phyloP scores from a whole-genome alignment of 2,888 invertebrate species.

The Drosophila borborema region DNA sequence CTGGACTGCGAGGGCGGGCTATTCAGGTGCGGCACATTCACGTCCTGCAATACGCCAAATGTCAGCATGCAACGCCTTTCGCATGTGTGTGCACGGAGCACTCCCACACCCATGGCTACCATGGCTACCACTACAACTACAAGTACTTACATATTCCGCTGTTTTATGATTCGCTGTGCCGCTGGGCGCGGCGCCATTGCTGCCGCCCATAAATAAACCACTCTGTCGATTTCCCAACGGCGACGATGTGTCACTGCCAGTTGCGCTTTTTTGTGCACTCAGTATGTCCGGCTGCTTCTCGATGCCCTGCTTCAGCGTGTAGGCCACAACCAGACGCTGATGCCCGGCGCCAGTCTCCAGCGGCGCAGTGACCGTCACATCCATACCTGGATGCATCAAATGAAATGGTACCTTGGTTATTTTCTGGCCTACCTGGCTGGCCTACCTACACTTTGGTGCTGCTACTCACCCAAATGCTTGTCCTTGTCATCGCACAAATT shows the following conservation, averaged over 20 bases:
- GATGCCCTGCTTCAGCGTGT: slow-evolving; percentile 92
- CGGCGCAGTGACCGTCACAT: slow-evolving; percentile 86
- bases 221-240: slow-evolving; percentile 84
- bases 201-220: slow-evolving; percentile 80
- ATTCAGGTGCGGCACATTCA: slow-evolving; percentile 79
- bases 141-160: slow-evolving; percentile 83
- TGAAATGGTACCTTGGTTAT: slow-evolving; percentile 1
- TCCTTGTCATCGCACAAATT: slow-evolving; percentile 85
- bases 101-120: background rate
- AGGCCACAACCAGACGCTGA: slow-evolving; percentile 93
- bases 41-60: slow-evolving; percentile 65
- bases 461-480: slow-evolving; percentile 84
- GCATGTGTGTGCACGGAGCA: slow-evolving; percentile 12
- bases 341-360: slow-evolving; percentile 92
- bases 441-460: background rate
- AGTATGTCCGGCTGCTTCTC: slow-evolving; percentile 92
- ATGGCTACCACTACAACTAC: background rate
- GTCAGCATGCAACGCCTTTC: slow-evolving; percentile 36
- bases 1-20: slow-evolving; percentile 84
- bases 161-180: slow-evolving; percentile 70
- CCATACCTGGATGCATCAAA: slow-evolving; percentile 82
- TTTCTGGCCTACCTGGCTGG: background rate
- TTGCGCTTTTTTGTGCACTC: slow-evolving; percentile 90
- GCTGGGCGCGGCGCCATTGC: slow-evolving; percentile 65
- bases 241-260: slow-evolving; percentile 82